Base-by-base conservation (phyloP, 2,113 vertebrate genomes). In the Hippopotamus amphibius region DNA sequence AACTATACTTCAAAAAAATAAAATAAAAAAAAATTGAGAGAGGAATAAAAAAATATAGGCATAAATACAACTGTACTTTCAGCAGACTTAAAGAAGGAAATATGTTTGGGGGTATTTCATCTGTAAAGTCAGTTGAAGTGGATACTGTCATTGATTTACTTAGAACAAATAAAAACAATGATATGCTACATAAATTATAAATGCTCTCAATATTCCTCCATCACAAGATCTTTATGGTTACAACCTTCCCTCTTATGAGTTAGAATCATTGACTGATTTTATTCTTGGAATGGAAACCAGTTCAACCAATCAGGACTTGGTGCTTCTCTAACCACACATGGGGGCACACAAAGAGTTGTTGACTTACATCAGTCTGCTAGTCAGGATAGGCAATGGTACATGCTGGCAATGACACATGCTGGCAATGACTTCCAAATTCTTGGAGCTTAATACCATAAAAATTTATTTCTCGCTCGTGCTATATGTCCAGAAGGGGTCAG, bases 101-200 rank as follows among this genome's bases (percentile, higher is more conserved):
- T 53, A 2, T 22, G 13, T 83, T 90, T 66, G n/a, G 46, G 41
- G 21, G 1, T 63, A 74, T 89, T 96, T 96, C 10, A 33, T 93
- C 77, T 85, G 48, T 76, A 93, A 61, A 96, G 82, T 82, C 37
- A 14, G n/a, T 86, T 93, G 61, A 80, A 86, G 79, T 65, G 16
- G 55, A 89, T 65, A 93, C 10, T 3, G 12, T 24, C n/a, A 89
- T 50, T 72, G 74, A 81, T 96, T 86, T 83, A 83, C 76, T 24
- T 69, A 72, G 83, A 95, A 88, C 53, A 91, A 97, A 93, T 91
- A 85, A 91, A 68, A 88, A 28, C 41, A 30, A 76, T 91, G 69
- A 46, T 72, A 41, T 89, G 68, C 26, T 69, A 80, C 86, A 79
- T 72, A 88, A 89, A 88, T 88, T 69, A 93, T 65, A 96, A 90